A percentile compares a stretch with the other conserved stretches of the same genome.
phyloP scores from a whole-genome alignment of 64 coral and sea anemone genomes.

The Catalaphyllia jardinei region DNA sequence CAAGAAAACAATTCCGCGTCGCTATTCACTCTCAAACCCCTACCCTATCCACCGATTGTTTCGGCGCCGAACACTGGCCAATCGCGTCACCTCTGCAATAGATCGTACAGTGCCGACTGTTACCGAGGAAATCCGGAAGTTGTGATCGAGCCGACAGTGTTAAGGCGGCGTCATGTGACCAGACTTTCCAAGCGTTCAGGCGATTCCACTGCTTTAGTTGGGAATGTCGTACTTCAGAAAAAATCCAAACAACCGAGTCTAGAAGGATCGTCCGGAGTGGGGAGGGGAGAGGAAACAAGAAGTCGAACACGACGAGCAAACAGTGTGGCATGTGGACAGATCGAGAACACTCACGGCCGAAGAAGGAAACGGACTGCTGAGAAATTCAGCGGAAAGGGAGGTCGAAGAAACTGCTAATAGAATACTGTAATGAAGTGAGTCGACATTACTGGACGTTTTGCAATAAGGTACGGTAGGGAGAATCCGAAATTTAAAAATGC shows the following conservation, averaged over 20 bases:
- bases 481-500: not conserved
- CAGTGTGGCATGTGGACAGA: slow-evolving; percentile 13
- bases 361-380: slow-evolving; percentile 15
- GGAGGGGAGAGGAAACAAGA: slow-evolving; percentile 24
- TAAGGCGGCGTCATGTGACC: slow-evolving; percentile 16
- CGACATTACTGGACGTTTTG: not conserved
- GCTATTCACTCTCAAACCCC: slow-evolving; percentile 9
- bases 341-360: slow-evolving; percentile 2
- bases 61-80: slow-evolving; percentile 9
- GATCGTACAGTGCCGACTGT: slow-evolving; percentile 25
- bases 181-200: slow-evolving; percentile 35
- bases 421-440: not conserved
- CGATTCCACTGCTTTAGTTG: not conserved
- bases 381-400: slow-evolving; percentile 23
- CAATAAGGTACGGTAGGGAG: not conserved
- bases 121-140: slow-evolving; percentile 10
- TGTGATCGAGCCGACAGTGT: slow-evolving; percentile 1
- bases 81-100: not conserved
- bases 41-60: not conserved
- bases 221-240: slow-evolving; percentile 1
- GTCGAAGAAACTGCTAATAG: slow-evolving; percentile 26
- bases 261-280: slow-evolving; percentile 10
- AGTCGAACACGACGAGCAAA: slow-evolving; percentile 4
- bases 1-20: not conserved
- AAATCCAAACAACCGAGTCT: slow-evolving; percentile 5